Conservation (phyloP, 2,113 vertebrate species). For the Himantopus leucocephalus region DNA sequence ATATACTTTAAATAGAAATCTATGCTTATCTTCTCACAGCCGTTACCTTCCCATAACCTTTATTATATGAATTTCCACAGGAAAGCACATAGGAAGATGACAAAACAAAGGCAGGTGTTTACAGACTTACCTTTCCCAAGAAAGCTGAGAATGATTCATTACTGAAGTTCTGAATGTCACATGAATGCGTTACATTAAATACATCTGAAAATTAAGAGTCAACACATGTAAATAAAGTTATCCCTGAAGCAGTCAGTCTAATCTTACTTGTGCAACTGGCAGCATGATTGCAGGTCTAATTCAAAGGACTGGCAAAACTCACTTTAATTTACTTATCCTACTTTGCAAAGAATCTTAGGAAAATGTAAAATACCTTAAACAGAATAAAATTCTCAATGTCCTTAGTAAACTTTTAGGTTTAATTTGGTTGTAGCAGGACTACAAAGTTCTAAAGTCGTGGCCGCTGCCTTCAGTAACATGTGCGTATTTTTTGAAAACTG, state of each 20-base stretch:
- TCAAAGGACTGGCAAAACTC: background rate
- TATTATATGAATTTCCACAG: background rate
- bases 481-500: background rate
- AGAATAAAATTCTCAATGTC: background rate
- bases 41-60: background rate
- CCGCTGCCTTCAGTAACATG: background rate
- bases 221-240: background rate
- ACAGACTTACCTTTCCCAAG: background rate
- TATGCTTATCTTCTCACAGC: background rate
- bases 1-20: background rate
- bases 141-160: background rate
- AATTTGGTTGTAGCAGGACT: background rate
- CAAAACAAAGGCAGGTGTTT: background rate
- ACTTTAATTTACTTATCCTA: background rate
- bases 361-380: background rate
- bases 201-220: background rate
- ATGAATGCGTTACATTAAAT: background rate
- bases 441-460: background rate
- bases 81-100: background rate
- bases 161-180: background rate
- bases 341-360: background rate
- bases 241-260: background rate
- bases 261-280: background rate
- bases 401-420: background rate
- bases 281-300: background rate